Evolutionary conservation across 2,797 vertebrate species (phyloP), one percentile per base, ranked within the genome.

Genomic region (Gobio occitaniae): DNA sequence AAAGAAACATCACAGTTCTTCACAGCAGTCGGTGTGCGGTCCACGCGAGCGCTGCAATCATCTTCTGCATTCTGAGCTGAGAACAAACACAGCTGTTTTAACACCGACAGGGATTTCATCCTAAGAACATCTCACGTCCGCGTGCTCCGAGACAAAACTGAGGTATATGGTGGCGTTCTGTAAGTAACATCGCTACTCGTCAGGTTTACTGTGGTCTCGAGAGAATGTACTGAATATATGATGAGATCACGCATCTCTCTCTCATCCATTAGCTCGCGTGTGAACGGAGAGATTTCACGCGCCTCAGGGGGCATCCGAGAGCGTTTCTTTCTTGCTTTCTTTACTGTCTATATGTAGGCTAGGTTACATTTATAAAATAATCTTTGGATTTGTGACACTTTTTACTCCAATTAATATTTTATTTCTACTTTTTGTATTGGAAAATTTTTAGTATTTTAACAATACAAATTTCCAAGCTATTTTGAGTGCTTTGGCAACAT

Each of bases 221-320:
- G 63, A 47, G 52, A 36, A 48, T 36, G 48, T 36, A 5, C 8
- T 16, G 52, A 38, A 38, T 72, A 25, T 25, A 0, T 36, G 25
- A 70, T 32, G 66, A 79, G 77, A 63, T 79, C 83, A 79, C 76
- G 83, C 25, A 17, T 74, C 56, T 76, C 15, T 65, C 15, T 65
- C 82, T 77, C 61, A 25, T 75, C 41, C 54, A 54, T 59, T 21
- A 56, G 38, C 41, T 70, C n/a, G 4, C 10, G 9, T 4, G 6
- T 79, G 29, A 71, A 63, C 38, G 15, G 76, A 63, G 29, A 63
- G 19, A 71, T 32, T 19, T 56, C 47, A 69, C 36, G 76, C 65
- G n/a, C 83, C 76, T 36, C 83, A n/a, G 29, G 83, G 38, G 66
- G 75, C 75, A 25, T 38, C 66, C 41, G 25, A 47, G 83, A 78